Evolutionary conservation across 2,888 invertebrate species (phyloP).

Genomic region (Timema podura): DNA sequence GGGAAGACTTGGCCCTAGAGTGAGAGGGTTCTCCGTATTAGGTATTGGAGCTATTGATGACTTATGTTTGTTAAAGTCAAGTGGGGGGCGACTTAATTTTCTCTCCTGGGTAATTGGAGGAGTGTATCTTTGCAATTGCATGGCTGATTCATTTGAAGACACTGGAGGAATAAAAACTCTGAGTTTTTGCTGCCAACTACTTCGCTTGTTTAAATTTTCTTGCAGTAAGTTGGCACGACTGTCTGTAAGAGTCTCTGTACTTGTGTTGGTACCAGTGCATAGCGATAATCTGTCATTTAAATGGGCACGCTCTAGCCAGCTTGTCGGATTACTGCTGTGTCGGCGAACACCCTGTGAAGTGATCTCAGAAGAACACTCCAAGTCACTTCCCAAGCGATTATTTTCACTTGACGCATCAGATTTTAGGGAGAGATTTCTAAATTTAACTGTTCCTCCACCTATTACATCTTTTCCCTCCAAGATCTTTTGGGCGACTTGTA

Average conservation of each 20-base stretch:
- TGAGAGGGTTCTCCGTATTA: not conserved
- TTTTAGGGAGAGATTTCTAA: constrained; percentile 12
- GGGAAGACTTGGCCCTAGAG: constrained; percentile 14
- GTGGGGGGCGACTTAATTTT: constrained; percentile 14
- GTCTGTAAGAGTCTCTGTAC: constrained; percentile 43
- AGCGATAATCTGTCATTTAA: constrained; percentile 21
- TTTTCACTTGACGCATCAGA: too few relatives aligned
- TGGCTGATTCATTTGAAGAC: not conserved
- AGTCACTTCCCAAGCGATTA: too few relatives aligned
- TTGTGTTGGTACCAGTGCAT: constrained; percentile 33
- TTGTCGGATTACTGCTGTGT: constrained; percentile 2
- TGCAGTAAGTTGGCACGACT: constrained; percentile 37
- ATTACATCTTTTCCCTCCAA: constrained; percentile 43
- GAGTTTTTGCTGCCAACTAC: constrained; percentile 33
- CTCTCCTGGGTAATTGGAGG: constrained; percentile 20
- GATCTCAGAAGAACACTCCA: too few relatives aligned
- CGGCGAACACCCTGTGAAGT: not conserved
- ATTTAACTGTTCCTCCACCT: constrained; percentile 25
- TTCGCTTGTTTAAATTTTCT: constrained; percentile 27
- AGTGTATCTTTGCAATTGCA: constrained; percentile 15
- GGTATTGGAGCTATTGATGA: not conserved
- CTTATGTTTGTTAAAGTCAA: constrained; percentile 13
- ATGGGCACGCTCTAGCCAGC: constrained; percentile 22
- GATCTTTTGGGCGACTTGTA: constrained; percentile 46
- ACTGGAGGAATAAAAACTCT: constrained; percentile 36